These are phyloP conservation scores for Anneissia japonica DNA, from an alignment of 35 echinoderm and acorn worm species.

Conservation along the genomic window DNA sequence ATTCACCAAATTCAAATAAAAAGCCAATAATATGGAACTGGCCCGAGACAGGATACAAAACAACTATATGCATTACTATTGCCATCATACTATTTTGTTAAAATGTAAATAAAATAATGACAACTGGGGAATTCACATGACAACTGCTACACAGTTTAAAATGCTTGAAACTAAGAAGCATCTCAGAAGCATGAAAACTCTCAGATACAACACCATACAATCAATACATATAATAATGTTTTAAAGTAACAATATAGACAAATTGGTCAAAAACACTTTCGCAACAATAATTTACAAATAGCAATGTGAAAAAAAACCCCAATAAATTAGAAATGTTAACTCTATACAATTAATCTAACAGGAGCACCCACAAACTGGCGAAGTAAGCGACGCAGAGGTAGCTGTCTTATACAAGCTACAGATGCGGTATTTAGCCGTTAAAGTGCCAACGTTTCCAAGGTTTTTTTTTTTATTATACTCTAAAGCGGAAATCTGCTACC, in stretches of 20 bases:
- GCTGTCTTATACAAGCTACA: too few species aligned
- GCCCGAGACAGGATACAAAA: background rate
- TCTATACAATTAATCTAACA: background rate
- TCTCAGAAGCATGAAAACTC: background rate
- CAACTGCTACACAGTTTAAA: background rate
- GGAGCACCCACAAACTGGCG: background rate
- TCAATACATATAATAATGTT: background rate
- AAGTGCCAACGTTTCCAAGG: too few species aligned
- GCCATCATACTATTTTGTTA: background rate
- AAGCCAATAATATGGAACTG: background rate
- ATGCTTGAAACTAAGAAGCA: background rate
- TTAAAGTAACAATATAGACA: background rate
- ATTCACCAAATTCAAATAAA: background rate
- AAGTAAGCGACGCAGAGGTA: background rate
- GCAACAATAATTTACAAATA: background rate
- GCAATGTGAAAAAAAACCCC: background rate
- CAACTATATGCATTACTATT: conserved; percentile 2
- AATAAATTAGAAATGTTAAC: background rate
- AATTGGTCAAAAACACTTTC: background rate
- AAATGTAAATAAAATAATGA: conserved; percentile 3
- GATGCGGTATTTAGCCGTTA: too few species aligned
- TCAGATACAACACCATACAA: background rate
- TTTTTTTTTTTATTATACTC: too few species aligned
- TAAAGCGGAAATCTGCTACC: too few species aligned
- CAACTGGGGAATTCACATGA: background rate